These are phyloP conservation scores for Tortricodes alternella DNA, from an alignment of 2,888 invertebrate genomes.

Conservation along the genomic window DNA sequence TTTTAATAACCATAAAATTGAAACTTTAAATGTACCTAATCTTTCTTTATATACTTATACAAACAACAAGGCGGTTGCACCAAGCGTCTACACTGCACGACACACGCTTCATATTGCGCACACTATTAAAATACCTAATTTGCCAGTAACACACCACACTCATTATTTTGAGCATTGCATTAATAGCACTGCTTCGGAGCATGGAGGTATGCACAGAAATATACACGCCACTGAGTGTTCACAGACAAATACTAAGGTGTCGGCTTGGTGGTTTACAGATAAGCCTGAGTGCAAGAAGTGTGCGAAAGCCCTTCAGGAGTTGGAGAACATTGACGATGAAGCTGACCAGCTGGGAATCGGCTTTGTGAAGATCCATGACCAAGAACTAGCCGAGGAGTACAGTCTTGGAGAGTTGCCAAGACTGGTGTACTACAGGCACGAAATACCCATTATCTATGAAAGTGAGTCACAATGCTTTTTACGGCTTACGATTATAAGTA, in stretches of 20 bases:
- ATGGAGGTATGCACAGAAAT: slow-evolving; percentile 46
- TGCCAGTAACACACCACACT: slow-evolving; percentile 57
- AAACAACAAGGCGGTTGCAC: slow-evolving; percentile 7
- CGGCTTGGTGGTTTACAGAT: slow-evolving; percentile 83
- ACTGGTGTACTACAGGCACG: slow-evolving; percentile 95
- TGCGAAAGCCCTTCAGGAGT: slow-evolving; percentile 93
- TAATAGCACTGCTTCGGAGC: slow-evolving; percentile 76
- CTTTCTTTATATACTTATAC: slow-evolving; percentile 27
- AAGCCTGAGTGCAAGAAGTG: slow-evolving; percentile 96
- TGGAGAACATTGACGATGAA: slow-evolving; percentile 97
- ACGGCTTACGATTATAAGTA: slow-evolving; percentile 54
- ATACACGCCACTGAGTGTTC: slow-evolving; percentile 1
- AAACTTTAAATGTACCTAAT: slow-evolving; percentile 2
- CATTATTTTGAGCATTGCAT: slow-evolving; percentile 57
- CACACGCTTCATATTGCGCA: slow-evolving; percentile 49
- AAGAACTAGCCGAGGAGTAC: slow-evolving; percentile 95
- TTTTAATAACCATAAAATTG: not conserved
- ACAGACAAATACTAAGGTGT: slow-evolving; percentile 18
- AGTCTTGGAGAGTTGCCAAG: slow-evolving; percentile 94
- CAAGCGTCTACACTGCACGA: slow-evolving; percentile 30
- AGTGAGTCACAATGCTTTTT: slow-evolving; percentile 82
- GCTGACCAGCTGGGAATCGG: slow-evolving; percentile 97
- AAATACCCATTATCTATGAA: slow-evolving; percentile 97
- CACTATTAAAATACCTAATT: slow-evolving; percentile 48
- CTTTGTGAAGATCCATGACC: slow-evolving; percentile 97